These are phyloP conservation scores for Drosophila lowei DNA, from an alignment of 1,140 invertebrate genomes.

Conservation along the genomic window DNA sequence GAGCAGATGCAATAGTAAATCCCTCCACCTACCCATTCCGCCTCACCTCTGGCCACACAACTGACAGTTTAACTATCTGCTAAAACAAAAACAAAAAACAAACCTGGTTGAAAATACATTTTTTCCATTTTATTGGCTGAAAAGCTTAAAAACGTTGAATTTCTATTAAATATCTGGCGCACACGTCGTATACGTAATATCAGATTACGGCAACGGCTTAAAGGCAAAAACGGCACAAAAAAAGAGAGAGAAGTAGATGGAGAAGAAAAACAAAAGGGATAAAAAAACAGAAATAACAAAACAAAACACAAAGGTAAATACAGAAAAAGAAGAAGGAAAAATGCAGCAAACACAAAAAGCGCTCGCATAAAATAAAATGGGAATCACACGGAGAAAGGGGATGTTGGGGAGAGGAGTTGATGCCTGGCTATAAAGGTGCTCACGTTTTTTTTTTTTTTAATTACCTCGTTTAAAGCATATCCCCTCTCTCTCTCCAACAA, in stretches of 20 bases:
- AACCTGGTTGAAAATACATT: conserved; percentile 43
- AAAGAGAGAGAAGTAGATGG: background rate
- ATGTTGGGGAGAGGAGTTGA: conserved; percentile 36
- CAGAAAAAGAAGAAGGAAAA: conserved; percentile 40
- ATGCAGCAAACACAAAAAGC: conserved; percentile 64
- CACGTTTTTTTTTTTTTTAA: conserved; percentile 81
- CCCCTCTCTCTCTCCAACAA: conserved; percentile 36
- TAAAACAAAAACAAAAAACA: conserved; percentile 28
- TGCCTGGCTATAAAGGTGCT: conserved; percentile 64
- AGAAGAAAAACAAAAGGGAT: conserved; percentile 36
- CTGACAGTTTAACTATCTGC: conserved; percentile 70
- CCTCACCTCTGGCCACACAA: conserved; percentile 14
- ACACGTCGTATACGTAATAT: conserved; percentile 80
- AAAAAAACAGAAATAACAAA: conserved; percentile 51
- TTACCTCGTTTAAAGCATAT: conserved; percentile 76
- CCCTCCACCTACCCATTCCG: conserved; percentile 9
- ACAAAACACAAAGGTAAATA: conserved; percentile 76
- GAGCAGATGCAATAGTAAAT: conserved; percentile 45
- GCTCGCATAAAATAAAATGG: conserved; percentile 76
- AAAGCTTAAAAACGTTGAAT: conserved; percentile 72
- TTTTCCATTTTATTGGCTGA: conserved; percentile 62
- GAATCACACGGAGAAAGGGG: conserved; percentile 62
- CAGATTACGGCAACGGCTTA: conserved; percentile 75
- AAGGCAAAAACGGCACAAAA: conserved; percentile 40
- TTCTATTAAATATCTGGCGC: conserved; percentile 77